Evolutionary conservation across 2,113 vertebrate species (phyloP).

Genomic region (Lycocorax pyrrhopterus): DNA sequence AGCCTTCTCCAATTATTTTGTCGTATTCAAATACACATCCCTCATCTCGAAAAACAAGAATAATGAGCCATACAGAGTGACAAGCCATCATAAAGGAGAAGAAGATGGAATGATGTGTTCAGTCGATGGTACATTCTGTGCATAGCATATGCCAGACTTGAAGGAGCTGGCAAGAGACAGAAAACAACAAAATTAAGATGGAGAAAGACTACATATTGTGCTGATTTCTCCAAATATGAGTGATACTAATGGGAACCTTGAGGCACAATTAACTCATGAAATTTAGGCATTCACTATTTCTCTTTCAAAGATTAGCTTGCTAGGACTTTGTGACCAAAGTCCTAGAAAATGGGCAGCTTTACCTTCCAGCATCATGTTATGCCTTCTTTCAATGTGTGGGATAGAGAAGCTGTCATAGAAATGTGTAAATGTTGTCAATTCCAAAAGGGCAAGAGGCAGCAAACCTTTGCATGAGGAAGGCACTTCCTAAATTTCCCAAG

Average conservation of each 20-base stretch:
- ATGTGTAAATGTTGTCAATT: background rate
- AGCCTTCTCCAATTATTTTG: conserved; percentile 35
- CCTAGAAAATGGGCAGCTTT: background rate
- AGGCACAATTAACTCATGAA: background rate
- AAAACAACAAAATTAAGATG: background rate
- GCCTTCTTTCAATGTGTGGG: background rate
- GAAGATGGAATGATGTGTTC: background rate
- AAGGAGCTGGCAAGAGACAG: background rate
- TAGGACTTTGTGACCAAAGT: background rate
- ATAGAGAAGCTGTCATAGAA: background rate
- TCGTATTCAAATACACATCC: background rate
- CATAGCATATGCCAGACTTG: background rate
- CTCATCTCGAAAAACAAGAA: background rate
- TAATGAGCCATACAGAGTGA: conserved; percentile 3
- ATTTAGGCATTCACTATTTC: background rate
- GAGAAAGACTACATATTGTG: background rate
- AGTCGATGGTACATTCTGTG: background rate
- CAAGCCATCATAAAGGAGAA: background rate
- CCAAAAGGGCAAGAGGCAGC: background rate
- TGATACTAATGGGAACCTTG: background rate
- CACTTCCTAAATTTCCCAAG: background rate
- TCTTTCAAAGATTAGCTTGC: background rate
- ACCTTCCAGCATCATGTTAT: background rate
- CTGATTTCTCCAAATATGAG: background rate
- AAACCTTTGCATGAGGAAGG: background rate